These are phyloP conservation scores for Agonopterix alstromeriana DNA, from an alignment of 2,888 invertebrate genomes.

Conservation along the genomic window DNA sequence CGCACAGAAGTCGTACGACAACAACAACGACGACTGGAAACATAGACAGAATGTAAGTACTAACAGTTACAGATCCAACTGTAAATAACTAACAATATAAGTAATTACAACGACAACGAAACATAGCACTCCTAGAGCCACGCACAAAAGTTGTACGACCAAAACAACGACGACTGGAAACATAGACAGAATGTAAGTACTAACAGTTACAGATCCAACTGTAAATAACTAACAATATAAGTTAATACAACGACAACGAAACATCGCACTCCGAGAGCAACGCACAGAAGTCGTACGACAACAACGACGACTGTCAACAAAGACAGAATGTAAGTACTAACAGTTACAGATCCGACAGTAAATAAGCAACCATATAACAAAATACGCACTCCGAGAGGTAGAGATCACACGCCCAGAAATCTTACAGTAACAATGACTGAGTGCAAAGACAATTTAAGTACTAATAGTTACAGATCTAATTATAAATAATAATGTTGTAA, in stretches of 20 bases:
- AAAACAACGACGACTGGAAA: slow-evolving; percentile 50
- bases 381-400: no score
- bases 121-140: slow-evolving; percentile 49
- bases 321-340: neutral
- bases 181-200: no score
- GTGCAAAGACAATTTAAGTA: no score
- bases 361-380: no score
- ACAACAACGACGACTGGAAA: slow-evolving; percentile 50
- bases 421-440: no score
- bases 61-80: no score
- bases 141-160: slow-evolving; percentile 40
- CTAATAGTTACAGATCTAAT: no score
- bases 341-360: no score
- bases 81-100: slow-evolving; percentile 6
- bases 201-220: no score
- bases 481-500: no score
- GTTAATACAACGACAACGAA: slow-evolving; percentile 49
- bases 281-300: slow-evolving; percentile 14
- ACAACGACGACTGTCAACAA: neutral
- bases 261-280: slow-evolving; percentile 52
- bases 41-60: no score
- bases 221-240: slow-evolving; percentile 40
- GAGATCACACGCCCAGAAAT: no score
- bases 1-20: slow-evolving; percentile 40
- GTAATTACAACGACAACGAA: slow-evolving; percentile 49